Percentiles rank a stretch among this genome's conserved stretches.
Conservation (phyloP, 2,888 invertebrate genomes). For the Drosophila pseudotakahashii region DNA sequence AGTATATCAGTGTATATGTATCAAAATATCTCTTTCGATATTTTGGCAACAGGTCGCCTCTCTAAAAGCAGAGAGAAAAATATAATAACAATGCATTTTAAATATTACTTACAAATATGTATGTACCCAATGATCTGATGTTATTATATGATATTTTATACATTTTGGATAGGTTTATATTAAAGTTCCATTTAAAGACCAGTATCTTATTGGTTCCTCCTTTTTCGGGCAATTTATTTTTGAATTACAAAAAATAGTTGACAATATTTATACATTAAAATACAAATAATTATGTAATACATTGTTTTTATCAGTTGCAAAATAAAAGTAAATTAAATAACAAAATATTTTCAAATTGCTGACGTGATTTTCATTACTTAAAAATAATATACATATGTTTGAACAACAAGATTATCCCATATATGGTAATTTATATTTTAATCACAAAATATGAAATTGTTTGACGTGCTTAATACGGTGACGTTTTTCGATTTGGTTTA, state of each 20-base stretch:
- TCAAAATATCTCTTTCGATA: slow-evolving; percentile 25
- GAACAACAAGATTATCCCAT: not conserved
- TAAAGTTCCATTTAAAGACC: not conserved
- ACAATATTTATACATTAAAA: no score
- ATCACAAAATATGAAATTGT: not conserved
- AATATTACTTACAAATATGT: not conserved
- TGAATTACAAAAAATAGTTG: no score
- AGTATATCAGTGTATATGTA: not conserved
- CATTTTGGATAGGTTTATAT: no score
- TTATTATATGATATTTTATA: no score
- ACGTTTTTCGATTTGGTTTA: slow-evolving; percentile 5
- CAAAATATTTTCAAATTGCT: not conserved
- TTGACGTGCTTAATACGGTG: slow-evolving; percentile 19
- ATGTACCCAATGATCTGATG: not conserved
- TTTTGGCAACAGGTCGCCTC: slow-evolving; percentile 39
- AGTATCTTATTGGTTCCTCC: no score
- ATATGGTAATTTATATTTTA: not conserved
- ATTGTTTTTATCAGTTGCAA: no score
- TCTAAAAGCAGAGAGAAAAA: slow-evolving; percentile 5
- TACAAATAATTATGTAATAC: no score
- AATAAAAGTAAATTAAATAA: no score
- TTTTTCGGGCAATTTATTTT: no score
- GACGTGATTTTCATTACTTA: not conserved
- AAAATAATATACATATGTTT: no score
- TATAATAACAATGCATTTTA: no score